Base-by-base conservation (phyloP, 2,888 invertebrate species). In the Orthonevra nobilis region DNA sequence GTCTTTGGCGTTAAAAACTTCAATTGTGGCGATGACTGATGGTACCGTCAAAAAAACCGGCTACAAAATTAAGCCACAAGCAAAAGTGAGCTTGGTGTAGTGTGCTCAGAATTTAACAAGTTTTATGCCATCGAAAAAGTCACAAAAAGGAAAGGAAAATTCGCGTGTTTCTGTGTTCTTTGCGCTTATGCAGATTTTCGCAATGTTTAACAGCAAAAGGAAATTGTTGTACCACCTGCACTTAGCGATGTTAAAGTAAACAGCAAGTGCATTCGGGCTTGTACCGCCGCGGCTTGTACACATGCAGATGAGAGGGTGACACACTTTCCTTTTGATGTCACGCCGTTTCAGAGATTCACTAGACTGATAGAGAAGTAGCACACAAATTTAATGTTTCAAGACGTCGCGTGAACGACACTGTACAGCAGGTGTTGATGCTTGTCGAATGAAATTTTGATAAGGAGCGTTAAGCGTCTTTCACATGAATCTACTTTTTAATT, bases 311-410 rank as follows among this genome's bases (percentile, higher is more conserved):
- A 64, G 77, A 72, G 48, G 69, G 60, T 77, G 77, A 72, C 77
- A 77, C 72, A 77, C 77, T 77, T 77, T 77, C 72, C 58, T 77
- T 77, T 77, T 60, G 72, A 60, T 72, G 77, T 77, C 77, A 77
- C 50, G 56, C 56, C 56, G 63, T 63, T 66, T 40, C 40, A 72
- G 52, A 70, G 77, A 77, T 72, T 32, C 34, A 52, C 32, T 52
- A 38, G 19, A 32, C 64, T 70, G 77, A 77, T 77, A 64, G 63
- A 14, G 34, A 38, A 40, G 40, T 70, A 46, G 64, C 72, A 38
- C 48, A 34, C 30, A 64, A 72, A 72, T 77, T n/a, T 32, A 42
- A 60, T 64, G 46, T 44, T 23, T 50, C 26, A 40, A 19, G 12
- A 34, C 26, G 38, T n/a, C n/a, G n/a, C n/a, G n/a, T n/a, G n/a